Conservation (phyloP, 2,888 invertebrate species). For the Sisyra terminalis region DNA sequence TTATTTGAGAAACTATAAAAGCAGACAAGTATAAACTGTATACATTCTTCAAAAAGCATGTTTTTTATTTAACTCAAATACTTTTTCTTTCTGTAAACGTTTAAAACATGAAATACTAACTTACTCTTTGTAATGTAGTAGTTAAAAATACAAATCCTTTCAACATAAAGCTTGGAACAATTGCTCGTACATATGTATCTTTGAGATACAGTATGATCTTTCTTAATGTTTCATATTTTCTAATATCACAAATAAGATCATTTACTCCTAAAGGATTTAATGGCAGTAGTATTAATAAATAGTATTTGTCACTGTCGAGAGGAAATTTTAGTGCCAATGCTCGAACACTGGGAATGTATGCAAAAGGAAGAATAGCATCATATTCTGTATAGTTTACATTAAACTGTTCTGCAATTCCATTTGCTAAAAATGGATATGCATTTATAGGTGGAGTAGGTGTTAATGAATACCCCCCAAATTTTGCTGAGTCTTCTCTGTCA, state of each 20-base stretch:
- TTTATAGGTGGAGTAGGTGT: conserved; percentile 8
- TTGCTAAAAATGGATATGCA: conserved; percentile 21
- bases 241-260: conserved; percentile 45
- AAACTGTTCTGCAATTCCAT: conserved; percentile 30
- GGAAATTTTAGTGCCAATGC: conserved; percentile 61
- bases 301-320: conserved; percentile 63
- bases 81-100: not conserved
- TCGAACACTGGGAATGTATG: conserved; percentile 52
- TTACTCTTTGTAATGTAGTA: conserved; percentile 66
- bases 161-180: conserved; percentile 64
- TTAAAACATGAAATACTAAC: conserved; percentile 13
- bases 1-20: too few relatives aligned
- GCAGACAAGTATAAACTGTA: too few relatives aligned
- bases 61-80: too few relatives aligned
- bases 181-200: conserved; percentile 54
- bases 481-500: not conserved
- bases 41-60: too few relatives aligned
- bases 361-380: conserved; percentile 59
- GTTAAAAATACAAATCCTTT: conserved; percentile 66
- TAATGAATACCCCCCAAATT: conserved; percentile 3
- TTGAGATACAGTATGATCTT: conserved; percentile 49
- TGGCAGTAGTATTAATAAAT: conserved; percentile 57
- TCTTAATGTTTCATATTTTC: conserved; percentile 41
- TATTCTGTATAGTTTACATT: conserved; percentile 53
- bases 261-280: conserved; percentile 39